Evolutionary conservation across 2,797 vertebrate species (phyloP).

Genomic region (Leucoraja ocellata): DNA sequence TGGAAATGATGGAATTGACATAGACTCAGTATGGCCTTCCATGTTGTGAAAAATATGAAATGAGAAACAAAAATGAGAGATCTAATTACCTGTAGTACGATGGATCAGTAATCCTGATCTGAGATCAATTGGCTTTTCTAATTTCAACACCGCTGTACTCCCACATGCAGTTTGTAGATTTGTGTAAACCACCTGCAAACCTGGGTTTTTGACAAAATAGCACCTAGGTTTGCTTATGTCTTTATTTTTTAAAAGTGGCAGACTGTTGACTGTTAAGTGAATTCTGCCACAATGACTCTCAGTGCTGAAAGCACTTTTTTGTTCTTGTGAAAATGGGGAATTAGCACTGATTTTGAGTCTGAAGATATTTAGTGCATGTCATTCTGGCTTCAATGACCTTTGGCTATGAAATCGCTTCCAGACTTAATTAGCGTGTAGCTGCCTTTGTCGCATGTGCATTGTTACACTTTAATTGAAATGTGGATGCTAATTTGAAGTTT

Average conservation of each 20-base stretch:
- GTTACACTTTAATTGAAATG: background rate
- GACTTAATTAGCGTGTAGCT: background rate
- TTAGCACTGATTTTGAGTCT: background rate
- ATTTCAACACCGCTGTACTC: background rate
- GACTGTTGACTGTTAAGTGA: background rate
- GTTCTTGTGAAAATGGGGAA: background rate
- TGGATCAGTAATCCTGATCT: background rate
- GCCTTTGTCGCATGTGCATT: background rate
- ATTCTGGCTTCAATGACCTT: background rate
- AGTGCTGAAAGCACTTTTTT: background rate
- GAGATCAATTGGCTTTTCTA: background rate
- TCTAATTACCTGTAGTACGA: background rate
- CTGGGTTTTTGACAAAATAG: constrained; percentile 22
- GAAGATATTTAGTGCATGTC: background rate
- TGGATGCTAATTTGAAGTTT: background rate
- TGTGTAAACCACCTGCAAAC: constrained; percentile 22
- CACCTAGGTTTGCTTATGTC: background rate
- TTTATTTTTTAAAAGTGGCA: background rate
- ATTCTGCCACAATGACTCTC: background rate
- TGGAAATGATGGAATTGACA: too few species aligned
- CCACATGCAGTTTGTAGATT: background rate
- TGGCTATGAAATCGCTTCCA: background rate
- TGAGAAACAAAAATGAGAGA: too few species aligned
- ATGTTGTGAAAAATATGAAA: too few species aligned
- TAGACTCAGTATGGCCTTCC: too few species aligned